phyloP scores from a whole-genome alignment of 2,113 vertebrate genomes.

The Psilopsiagon aurifrons region DNA sequence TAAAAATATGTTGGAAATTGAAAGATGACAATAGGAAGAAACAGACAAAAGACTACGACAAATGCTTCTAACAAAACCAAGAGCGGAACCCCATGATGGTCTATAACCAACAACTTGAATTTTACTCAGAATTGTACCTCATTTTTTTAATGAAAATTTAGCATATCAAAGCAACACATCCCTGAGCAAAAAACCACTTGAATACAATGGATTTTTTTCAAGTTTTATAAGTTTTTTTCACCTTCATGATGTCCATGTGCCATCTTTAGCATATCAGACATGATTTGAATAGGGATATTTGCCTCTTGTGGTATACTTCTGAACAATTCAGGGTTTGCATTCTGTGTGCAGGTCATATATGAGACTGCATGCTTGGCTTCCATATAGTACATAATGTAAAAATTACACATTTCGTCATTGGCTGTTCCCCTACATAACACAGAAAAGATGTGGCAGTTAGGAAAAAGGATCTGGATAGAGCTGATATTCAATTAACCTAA shows the following conservation, averaged over 20 bases:
- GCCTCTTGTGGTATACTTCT: slow-evolving; percentile 87
- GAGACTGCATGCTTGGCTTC: slow-evolving; percentile 87
- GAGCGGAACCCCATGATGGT: background rate
- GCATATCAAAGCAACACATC: background rate
- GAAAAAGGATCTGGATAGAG: background rate
- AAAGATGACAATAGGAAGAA: background rate
- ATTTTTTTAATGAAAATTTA: background rate
- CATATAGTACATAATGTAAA: slow-evolving; percentile 99
- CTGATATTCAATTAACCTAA: background rate
- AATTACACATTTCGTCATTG: slow-evolving; percentile 97
- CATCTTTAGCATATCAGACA: slow-evolving; percentile 79
- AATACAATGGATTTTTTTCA: background rate
- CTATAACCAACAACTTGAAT: background rate
- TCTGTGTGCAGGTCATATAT: slow-evolving; percentile 89
- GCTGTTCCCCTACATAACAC: slow-evolving; percentile 84
- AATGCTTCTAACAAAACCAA: background rate
- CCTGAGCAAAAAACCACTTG: background rate
- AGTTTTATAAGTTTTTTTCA: slow-evolving; percentile 46
- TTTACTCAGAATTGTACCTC: background rate
- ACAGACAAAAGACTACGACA: background rate
- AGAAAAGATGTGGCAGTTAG: background rate
- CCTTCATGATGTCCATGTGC: slow-evolving; percentile 83
- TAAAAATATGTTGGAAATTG: background rate
- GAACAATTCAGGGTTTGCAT: slow-evolving; percentile 83
- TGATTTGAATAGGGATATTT: slow-evolving; percentile 84